Percentiles rank a stretch among this genome's conserved stretches.
These are phyloP conservation scores for Synanceia verrucosa DNA, from an alignment of 2,797 vertebrate genomes.

Conservation along the genomic window DNA sequence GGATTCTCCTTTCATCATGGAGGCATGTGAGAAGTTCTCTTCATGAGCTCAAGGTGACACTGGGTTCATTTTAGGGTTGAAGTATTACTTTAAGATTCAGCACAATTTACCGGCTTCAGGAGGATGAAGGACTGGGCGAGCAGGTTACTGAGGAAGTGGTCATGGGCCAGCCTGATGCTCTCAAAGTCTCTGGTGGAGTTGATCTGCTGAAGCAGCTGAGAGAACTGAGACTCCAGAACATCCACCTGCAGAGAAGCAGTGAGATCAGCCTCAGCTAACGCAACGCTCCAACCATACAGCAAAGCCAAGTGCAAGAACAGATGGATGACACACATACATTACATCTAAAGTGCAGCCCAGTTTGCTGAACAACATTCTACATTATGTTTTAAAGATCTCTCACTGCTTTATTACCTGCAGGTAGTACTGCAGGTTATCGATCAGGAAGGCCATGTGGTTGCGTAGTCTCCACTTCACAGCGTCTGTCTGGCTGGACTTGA, in stretches of 20 bases:
- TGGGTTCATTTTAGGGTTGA: too few relatives aligned
- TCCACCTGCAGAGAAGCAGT: conserved; percentile 85
- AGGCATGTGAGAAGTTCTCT: too few relatives aligned
- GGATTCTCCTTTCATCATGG: too few relatives aligned
- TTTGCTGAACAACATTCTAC: background rate
- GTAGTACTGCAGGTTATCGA: conserved; percentile 99
- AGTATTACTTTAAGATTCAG: too few relatives aligned
- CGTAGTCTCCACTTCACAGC: conserved; percentile 94
- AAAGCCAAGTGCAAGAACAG: background rate
- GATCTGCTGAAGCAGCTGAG: conserved; percentile 96
- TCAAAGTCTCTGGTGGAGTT: conserved; percentile 97
- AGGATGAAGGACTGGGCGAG: conserved; percentile 98
- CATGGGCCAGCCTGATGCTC: conserved; percentile 95
- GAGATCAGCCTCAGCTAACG: background rate
- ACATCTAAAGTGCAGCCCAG: background rate
- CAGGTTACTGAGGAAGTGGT: conserved; percentile 97
- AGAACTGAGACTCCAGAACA: conserved; percentile 98
- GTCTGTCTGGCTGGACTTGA: conserved; percentile 91
- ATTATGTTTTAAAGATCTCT: background rate
- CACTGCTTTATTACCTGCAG: conserved; percentile 84
- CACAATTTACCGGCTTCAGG: conserved; percentile 88
- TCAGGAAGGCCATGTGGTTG: conserved; percentile 98
- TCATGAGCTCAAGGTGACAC: too few relatives aligned
- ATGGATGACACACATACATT: too few relatives aligned
- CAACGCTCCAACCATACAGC: background rate